Base-by-base conservation (phyloP, 2,888 invertebrate species). In the Heteromurus nitidus region DNA sequence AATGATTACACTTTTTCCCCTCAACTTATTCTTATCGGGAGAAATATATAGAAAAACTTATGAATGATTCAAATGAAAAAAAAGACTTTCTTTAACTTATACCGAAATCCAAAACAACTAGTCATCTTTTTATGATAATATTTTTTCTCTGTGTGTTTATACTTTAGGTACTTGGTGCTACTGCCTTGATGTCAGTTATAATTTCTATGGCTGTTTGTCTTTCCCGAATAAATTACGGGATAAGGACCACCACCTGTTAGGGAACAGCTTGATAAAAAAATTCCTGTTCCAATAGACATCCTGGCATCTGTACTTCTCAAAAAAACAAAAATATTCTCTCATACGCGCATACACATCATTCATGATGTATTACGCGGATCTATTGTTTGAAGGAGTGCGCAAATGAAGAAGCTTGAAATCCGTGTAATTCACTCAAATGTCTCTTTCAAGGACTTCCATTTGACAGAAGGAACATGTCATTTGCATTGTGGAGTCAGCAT, bases 381-480 rank as follows among this genome's bases (percentile, higher is more conserved):
- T 31, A 73, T 73, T 73, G 74, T 50, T 44, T 65, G 11, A 50
- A 68, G 20, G 64, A 30, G 73, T 73, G 80, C 80, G 73, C 72
- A 80, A 70, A 77, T 73, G 53, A 67, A 80, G 80, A 80, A 72
- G 80, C 80, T 80, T 80, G 80, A 80, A 73, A 80, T 67, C 73
- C 80, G 65, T 80, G 80, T 80, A 80, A 80, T 80, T 80, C 67
- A 73, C 80, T 80, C 80, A 80, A 73, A 80, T 73, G 73, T 80
- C 80, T 80, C 58, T 80, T 73, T 80, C 79, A 79, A 79, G 79
- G 70, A 62, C 65, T 79, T 20, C 2, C 58, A n/a, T n/a, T n/a
- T n/a, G n/a, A 50, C 69, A 75, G 20, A 28, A 58, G 20, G 11
- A 68, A 68, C 79, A 65, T 67, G 55, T 80, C 73, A 80, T 80